phyloP scores from a whole-genome alignment of 2,797 vertebrate species.

The Crocodylus rhombifer region DNA sequence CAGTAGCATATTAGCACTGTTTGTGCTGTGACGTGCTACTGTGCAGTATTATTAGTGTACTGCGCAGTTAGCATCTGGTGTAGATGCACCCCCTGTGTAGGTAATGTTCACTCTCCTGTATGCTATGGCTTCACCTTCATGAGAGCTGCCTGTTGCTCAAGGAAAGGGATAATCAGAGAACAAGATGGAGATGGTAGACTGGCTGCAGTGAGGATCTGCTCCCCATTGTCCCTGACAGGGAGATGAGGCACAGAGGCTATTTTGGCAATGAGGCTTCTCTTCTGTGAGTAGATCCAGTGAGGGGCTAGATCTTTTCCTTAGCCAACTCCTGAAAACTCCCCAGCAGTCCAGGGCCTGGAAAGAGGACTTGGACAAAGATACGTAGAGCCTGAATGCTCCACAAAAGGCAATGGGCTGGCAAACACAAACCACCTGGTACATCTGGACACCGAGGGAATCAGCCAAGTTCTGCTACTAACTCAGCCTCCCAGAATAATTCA shows the following conservation, averaged over 20 bases:
- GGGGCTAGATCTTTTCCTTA: too few relatives aligned
- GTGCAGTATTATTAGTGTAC: too few relatives aligned
- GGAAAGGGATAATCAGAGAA: neutral
- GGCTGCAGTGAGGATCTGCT: neutral
- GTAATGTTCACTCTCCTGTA: neutral
- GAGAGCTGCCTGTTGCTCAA: neutral
- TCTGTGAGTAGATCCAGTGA: too few relatives aligned
- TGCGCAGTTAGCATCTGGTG: too few relatives aligned
- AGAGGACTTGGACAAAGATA: too few relatives aligned
- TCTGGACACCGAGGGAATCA: neutral
- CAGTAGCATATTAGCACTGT: too few relatives aligned
- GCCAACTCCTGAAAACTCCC: too few relatives aligned
- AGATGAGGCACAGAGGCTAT: neutral
- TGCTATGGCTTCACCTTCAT: neutral
- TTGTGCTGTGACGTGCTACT: too few relatives aligned
- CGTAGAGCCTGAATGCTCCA: too few relatives aligned
- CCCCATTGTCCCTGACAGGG: neutral
- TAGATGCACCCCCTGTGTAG: neutral
- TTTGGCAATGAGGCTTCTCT: too few relatives aligned
- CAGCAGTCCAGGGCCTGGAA: too few relatives aligned
- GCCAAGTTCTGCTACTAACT: neutral
- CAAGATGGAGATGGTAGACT: neutral
- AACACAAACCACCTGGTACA: neutral
- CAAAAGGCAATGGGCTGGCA: too few relatives aligned
- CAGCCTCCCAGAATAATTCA: neutral